Percentiles rank a stretch among this genome's conserved stretches.
These are phyloP conservation scores for Temnothorax longispinosus DNA, from an alignment of 1,140 invertebrate genomes.

Conservation along the genomic window DNA sequence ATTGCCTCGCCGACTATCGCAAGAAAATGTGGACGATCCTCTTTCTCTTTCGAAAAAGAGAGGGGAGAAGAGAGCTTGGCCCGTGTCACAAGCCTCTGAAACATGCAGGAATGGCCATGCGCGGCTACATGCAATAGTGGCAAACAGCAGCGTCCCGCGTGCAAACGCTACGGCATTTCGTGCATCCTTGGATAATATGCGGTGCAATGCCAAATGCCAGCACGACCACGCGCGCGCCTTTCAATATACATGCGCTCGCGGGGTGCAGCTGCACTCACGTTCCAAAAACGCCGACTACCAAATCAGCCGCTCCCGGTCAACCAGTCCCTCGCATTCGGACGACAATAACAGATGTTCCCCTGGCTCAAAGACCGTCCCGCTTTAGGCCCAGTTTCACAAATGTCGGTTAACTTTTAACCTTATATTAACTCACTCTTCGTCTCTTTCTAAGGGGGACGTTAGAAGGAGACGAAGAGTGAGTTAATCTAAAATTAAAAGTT, in stretches of 20 bases:
- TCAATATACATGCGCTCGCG: conserved; percentile 67
- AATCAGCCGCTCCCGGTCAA: conserved; percentile 13
- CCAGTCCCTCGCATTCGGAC: background rate
- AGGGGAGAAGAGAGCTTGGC: background rate
- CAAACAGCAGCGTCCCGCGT: conserved; percentile 74
- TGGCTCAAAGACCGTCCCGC: conserved; percentile 9
- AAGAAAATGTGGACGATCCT: background rate
- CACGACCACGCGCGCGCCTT: conserved; percentile 74
- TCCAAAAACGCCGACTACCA: conserved; percentile 57
- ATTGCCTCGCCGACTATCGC: background rate
- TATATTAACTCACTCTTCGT: too few relatives aligned
- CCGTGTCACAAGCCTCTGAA: conserved; percentile 60
- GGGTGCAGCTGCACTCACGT: conserved; percentile 62
- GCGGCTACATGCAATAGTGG: conserved; percentile 56
- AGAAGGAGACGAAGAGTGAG: too few relatives aligned
- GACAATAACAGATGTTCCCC: conserved; percentile 34
- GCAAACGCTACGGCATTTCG: conserved; percentile 79
- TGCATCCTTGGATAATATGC: conserved; percentile 85
- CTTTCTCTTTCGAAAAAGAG: background rate
- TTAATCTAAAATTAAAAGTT: too few relatives aligned
- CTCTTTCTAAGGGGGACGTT: too few relatives aligned
- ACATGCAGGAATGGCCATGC: conserved; percentile 70
- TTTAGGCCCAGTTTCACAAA: background rate
- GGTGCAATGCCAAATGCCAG: conserved; percentile 83
- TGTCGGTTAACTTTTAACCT: too few relatives aligned